Evolutionary conservation across 2,113 vertebrate genomes (phyloP).

Genomic region (Psilopogon haemacephalus): DNA sequence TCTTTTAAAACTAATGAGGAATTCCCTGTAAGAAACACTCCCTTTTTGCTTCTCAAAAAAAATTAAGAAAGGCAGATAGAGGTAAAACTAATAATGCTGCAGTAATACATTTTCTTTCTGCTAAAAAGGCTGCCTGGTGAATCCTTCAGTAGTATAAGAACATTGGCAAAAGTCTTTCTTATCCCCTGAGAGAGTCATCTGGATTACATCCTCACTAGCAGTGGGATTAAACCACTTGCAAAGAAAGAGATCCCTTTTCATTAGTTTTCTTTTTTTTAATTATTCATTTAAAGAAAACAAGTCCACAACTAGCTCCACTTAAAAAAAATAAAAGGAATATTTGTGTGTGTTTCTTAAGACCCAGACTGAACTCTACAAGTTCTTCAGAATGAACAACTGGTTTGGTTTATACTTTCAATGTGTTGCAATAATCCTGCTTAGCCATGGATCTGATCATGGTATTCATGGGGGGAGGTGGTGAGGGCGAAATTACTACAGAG

Average conservation of each 20-base stretch:
- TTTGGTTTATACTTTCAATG: slow-evolving; percentile 30
- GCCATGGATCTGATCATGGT: not conserved
- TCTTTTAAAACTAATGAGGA: not conserved
- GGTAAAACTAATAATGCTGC: not conserved
- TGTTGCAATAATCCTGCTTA: slow-evolving; percentile 10
- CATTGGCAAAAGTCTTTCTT: slow-evolving; percentile 39
- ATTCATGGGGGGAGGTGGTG: not conserved
- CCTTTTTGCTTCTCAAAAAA: not conserved
- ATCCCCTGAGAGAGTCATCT: slow-evolving; percentile 52
- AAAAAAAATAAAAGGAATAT: not conserved
- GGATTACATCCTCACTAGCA: slow-evolving; percentile 55
- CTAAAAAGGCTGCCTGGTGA: slow-evolving; percentile 44
- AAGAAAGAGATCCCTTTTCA: slow-evolving; percentile 49
- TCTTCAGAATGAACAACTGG: slow-evolving; percentile 25
- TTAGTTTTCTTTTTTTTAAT: not conserved
- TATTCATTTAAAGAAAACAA: slow-evolving; percentile 13
- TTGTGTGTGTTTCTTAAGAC: slow-evolving; percentile 50
- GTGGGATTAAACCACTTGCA: slow-evolving; percentile 66
- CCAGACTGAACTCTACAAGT: slow-evolving; percentile 31
- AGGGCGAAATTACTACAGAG: not conserved
- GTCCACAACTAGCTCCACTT: slow-evolving; percentile 17
- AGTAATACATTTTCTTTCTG: slow-evolving; percentile 24
- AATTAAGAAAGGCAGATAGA: not conserved
- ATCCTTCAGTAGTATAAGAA: slow-evolving; percentile 57
- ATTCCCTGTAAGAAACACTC: not conserved